Evolutionary conservation across 2,113 vertebrate genomes (phyloP).

Genomic region (cattle (Bos taurus)): ARS-UCD2.0 NC_037338.1:54902001-54902500

Average conservation of each 20-base stretch:
- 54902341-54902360: neutral
- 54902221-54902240: neutral
- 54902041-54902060: neutral
- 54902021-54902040: neutral
- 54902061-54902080: neutral
- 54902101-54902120: neutral
- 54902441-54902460: neutral
- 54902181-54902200: neutral
- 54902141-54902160: neutral
- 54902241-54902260: neutral
- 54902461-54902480: neutral
- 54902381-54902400: neutral
- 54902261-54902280: neutral
- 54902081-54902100: neutral
- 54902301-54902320: accelerated
- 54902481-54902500: neutral
- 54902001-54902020: slow-evolving; percentile 4
- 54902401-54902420: neutral
- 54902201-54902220: neutral
- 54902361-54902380: neutral
- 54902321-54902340: neutral
- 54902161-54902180: neutral
- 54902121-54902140: neutral
- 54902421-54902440: neutral
- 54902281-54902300: neutral